phyloP scores from a whole-genome alignment of 2,888 invertebrate species.

The Melangyna quadrimaculata region DNA sequence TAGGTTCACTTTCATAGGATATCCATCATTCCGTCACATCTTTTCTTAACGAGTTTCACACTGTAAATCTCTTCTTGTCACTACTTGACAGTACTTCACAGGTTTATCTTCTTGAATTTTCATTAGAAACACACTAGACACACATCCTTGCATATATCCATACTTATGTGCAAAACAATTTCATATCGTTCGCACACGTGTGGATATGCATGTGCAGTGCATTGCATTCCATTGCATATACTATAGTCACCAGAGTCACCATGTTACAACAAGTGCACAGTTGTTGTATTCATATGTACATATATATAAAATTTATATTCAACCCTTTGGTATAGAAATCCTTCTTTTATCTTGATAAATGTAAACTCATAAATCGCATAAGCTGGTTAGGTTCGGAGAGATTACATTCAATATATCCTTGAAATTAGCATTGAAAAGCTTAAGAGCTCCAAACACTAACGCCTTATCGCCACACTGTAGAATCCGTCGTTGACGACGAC shows the following conservation, averaged over 20 bases:
- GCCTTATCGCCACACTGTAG: background rate
- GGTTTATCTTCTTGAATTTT: slow-evolving; percentile 45
- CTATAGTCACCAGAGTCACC: background rate
- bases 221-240: too few relatives aligned
- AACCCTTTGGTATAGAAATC: background rate
- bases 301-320: background rate
- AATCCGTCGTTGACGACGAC: background rate
- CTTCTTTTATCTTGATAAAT: slow-evolving; percentile 53
- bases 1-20: slow-evolving; percentile 17
- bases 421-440: slow-evolving; percentile 70
- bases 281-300: background rate
- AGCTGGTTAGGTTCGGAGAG: slow-evolving; percentile 52
- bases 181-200: slow-evolving; percentile 27
- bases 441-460: slow-evolving; percentile 18
- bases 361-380: slow-evolving; percentile 61
- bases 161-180: slow-evolving; percentile 28
- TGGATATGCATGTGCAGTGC: slow-evolving; percentile 15
- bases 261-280: background rate
- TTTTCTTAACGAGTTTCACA: slow-evolving; percentile 29
- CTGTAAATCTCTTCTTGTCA: slow-evolving; percentile 24
- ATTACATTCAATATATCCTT: slow-evolving; percentile 70
- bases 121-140: slow-evolving; percentile 32
- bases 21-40: slow-evolving; percentile 24
- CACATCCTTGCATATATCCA: slow-evolving; percentile 13
- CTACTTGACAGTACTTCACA: slow-evolving; percentile 29